phyloP scores from a whole-genome alignment of 2,888 invertebrate species.

The Chymomyza caudatula region DNA sequence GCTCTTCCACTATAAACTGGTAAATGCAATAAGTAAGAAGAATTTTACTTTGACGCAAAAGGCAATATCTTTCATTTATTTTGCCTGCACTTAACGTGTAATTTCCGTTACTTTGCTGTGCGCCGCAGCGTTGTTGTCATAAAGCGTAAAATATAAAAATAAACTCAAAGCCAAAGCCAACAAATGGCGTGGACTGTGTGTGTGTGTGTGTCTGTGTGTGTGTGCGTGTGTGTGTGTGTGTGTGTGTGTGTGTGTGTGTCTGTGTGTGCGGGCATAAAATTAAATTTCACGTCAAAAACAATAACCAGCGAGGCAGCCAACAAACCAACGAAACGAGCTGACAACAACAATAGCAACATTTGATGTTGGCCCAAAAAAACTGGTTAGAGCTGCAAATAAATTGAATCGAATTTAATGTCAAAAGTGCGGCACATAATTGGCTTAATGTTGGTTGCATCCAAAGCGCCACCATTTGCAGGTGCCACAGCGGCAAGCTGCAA shows the following conservation, averaged over 20 bases:
- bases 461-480: background rate
- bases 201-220: background rate
- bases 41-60: background rate
- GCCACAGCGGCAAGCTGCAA: background rate
- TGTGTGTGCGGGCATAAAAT: slow-evolving; percentile 47
- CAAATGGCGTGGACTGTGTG: background rate
- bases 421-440: slow-evolving; percentile 69
- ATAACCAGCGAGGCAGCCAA: slow-evolving; percentile 44
- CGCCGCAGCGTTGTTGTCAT: slow-evolving; percentile 4
- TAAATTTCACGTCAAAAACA: slow-evolving; percentile 68
- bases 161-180: background rate
- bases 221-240: background rate
- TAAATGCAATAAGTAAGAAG: slow-evolving; percentile 6
- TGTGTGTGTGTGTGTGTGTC: background rate
- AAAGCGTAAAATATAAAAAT: background rate
- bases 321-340: slow-evolving; percentile 22
- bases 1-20: background rate
- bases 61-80: slow-evolving; percentile 28
- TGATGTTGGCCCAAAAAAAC: slow-evolving; percentile 6
- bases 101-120: slow-evolving; percentile 48
- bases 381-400: slow-evolving; percentile 46
- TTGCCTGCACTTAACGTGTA: slow-evolving; percentile 38
- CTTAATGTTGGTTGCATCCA: slow-evolving; percentile 44
- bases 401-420: slow-evolving; percentile 69
- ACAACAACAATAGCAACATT: slow-evolving; percentile 16